A percentile compares a stretch with the other conserved stretches of the same genome.
phyloP scores from a whole-genome alignment of 2,113 vertebrate species.

The Gymnorhina tibicen region DNA sequence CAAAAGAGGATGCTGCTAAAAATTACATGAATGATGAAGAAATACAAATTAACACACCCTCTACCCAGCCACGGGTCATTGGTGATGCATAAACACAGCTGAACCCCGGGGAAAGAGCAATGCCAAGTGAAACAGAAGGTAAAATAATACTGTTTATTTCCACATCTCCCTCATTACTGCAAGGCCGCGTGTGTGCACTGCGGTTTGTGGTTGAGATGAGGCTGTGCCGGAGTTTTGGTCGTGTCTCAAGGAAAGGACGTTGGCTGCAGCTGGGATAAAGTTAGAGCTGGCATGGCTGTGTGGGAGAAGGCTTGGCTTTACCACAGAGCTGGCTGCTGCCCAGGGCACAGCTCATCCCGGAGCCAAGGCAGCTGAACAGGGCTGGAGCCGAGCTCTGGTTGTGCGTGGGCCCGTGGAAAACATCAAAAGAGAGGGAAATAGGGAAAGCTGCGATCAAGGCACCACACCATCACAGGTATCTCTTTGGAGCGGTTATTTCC shows the following conservation, averaged over 20 bases:
- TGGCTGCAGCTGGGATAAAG: background rate
- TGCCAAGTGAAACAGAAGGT: background rate
- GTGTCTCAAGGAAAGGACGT: background rate
- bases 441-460: background rate
- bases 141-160: background rate
- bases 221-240: background rate
- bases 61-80: background rate
- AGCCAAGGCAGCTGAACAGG: fast-evolving
- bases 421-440: background rate
- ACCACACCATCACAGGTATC: background rate
- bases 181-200: background rate
- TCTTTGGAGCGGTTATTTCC: background rate
- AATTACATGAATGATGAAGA: slow-evolving; percentile 6
- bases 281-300: background rate
- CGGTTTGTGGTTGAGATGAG: background rate
- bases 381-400: background rate
- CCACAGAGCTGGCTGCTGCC: background rate
- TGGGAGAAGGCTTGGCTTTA: background rate
- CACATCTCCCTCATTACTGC: background rate
- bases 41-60: background rate
- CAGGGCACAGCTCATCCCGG: background rate
- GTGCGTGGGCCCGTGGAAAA: background rate
- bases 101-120: background rate
- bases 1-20: slow-evolving; percentile 40
- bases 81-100: background rate